Conservation (phyloP, 2,113 vertebrate species). For the Apteryx owenii region DNA sequence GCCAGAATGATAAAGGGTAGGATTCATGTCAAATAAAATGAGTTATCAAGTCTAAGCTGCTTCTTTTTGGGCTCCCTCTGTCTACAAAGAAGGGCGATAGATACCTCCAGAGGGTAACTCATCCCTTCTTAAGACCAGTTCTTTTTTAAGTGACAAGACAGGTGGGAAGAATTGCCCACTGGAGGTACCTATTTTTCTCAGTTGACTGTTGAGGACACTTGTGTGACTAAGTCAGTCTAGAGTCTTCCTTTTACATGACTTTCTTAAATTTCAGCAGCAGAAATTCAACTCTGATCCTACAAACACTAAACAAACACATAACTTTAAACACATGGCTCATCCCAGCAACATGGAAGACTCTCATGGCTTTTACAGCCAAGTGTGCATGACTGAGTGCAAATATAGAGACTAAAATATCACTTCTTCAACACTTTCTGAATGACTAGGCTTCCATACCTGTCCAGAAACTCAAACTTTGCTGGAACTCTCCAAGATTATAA, state of each 20-base stretch:
- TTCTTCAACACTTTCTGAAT: background rate
- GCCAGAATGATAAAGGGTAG: background rate
- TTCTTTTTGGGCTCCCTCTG: background rate
- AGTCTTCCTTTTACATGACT: background rate
- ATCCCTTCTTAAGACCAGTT: background rate
- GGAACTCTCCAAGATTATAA: background rate
- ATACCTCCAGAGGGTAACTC: background rate
- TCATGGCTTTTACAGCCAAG: background rate
- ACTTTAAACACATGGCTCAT: background rate
- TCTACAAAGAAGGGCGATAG: background rate
- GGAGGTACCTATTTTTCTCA: background rate
- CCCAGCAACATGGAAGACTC: background rate
- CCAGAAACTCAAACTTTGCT: background rate
- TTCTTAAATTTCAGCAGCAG: background rate
- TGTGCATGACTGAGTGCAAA: background rate
- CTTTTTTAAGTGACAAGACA: background rate
- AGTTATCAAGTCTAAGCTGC: background rate
- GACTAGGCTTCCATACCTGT: background rate
- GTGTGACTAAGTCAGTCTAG: background rate
- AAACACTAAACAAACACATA: background rate
- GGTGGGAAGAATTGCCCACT: background rate
- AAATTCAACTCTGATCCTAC: background rate
- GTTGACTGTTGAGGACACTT: background rate
- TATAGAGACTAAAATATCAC: background rate
- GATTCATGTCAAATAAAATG: background rate